phyloP scores from a whole-genome alignment of 2,888 invertebrate genomes.

The Leptinotarsa juncta region DNA sequence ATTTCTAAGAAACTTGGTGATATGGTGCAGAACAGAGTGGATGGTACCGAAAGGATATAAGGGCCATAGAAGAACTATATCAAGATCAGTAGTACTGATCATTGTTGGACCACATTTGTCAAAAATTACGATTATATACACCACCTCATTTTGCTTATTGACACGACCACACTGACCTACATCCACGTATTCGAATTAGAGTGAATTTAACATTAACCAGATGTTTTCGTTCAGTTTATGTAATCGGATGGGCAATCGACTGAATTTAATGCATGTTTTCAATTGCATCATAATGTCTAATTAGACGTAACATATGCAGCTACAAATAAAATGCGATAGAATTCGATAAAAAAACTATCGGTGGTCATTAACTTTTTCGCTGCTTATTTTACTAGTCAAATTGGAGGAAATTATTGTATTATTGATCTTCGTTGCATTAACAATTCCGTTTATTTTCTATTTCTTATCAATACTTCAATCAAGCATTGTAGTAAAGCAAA shows the following conservation, averaged over 20 bases:
- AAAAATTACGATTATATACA: too few relatives aligned
- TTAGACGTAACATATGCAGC: constrained; percentile 7
- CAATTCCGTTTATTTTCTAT: too few relatives aligned
- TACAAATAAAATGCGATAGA: constrained; percentile 5
- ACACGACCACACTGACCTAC: not conserved
- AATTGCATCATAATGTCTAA: constrained; percentile 12
- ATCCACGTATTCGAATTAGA: not conserved
- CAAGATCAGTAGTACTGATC: too few relatives aligned
- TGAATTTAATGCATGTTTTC: not conserved
- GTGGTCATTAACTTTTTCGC: not conserved
- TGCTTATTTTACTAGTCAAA: constrained; percentile 1
- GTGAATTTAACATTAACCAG: not conserved
- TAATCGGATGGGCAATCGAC: constrained; percentile 3
- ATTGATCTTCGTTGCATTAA: too few relatives aligned
- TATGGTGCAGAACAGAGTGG: too few relatives aligned
- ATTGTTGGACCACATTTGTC: too few relatives aligned
- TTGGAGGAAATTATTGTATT: not conserved
- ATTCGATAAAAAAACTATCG: not conserved
- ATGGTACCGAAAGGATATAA: too few relatives aligned
- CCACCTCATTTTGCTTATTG: not conserved
- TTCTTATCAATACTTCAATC: too few relatives aligned
- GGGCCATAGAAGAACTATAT: too few relatives aligned
- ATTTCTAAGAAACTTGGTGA: too few relatives aligned
- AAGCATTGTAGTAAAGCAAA: too few relatives aligned
- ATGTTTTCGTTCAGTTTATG: constrained; percentile 5